Evolutionary conservation across 2,888 invertebrate genomes (phyloP).

Genomic region (Argyra leucocephala): DNA sequence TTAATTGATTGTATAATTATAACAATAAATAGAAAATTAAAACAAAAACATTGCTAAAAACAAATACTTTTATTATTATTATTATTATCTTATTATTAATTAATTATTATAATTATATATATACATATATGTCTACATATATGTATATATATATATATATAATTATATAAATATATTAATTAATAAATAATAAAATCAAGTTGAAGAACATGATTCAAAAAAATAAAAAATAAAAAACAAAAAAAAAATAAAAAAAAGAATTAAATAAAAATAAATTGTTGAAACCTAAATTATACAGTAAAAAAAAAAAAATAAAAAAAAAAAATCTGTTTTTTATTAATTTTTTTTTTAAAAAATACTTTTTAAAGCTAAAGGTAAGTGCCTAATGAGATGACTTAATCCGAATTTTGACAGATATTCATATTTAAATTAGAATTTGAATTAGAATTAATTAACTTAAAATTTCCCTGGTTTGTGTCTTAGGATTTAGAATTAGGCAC

Average conservation of each 20-base stretch:
- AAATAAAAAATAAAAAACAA: not conserved
- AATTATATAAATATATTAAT: not conserved
- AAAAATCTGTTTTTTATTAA: no score
- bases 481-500: no score
- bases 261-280: not conserved
- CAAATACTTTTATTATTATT: constrained; percentile 1
- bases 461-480: no score
- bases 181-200: not conserved
- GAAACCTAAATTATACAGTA: constrained; percentile 1
- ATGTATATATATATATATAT: not conserved
- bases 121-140: no score
- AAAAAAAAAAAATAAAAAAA: no score
- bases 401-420: no score
- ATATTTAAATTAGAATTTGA: no score
- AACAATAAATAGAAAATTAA: not conserved
- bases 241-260: not conserved
- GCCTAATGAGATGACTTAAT: no score
- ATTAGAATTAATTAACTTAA: no score
- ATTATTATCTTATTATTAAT: not conserved
- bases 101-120: not conserved
- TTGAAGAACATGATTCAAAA: not conserved
- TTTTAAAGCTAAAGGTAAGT: no score
- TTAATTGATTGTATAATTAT: not conserved
- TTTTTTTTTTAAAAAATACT: no score
- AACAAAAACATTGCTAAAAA: not conserved